A percentile compares a stretch with the other conserved stretches of the same genome.
These are phyloP conservation scores for Fissipunctia ypsillon DNA, from an alignment of 2,888 invertebrate species.

Conservation along the genomic window DNA sequence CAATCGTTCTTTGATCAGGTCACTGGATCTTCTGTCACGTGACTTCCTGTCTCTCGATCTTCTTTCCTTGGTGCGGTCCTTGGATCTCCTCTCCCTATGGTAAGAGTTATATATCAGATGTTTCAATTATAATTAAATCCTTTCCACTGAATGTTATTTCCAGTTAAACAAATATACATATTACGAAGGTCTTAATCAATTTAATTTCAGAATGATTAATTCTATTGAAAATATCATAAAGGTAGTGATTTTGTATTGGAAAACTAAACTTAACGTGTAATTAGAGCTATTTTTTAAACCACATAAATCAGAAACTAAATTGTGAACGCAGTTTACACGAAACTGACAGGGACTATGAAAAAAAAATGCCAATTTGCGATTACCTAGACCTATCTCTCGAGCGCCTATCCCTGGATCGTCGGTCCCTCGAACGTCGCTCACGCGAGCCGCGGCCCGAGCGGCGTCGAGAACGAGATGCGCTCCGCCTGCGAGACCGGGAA, in stretches of 20 bases:
- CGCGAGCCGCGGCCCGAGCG: slow-evolving; percentile 84
- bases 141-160: neutral
- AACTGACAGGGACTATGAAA: slow-evolving; percentile 7
- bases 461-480: slow-evolving; percentile 79
- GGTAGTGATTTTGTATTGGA: neutral
- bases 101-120: slow-evolving; percentile 10
- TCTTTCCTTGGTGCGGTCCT: slow-evolving; percentile 83
- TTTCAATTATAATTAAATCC: neutral
- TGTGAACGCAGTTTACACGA: slow-evolving; percentile 16
- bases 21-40: slow-evolving; percentile 87
- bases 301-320: neutral
- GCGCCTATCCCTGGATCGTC: slow-evolving; percentile 83
- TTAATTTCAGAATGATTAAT: slow-evolving; percentile 1
- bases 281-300: neutral
- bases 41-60: slow-evolving; percentile 87
- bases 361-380: slow-evolving; percentile 24
- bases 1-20: slow-evolving; percentile 86
- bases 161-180: neutral
- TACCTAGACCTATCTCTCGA: slow-evolving; percentile 84
- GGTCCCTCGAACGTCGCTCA: slow-evolving; percentile 83
- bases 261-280: neutral
- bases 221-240: slow-evolving; percentile 5
- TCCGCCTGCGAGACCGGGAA: slow-evolving; percentile 83
- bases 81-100: slow-evolving; percentile 85
- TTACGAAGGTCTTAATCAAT: neutral